A percentile compares a stretch with the other conserved stretches of the same genome.
phyloP scores from a whole-genome alignment of 2,113 vertebrate species.

The Gnathochromis pfefferi region DNA sequence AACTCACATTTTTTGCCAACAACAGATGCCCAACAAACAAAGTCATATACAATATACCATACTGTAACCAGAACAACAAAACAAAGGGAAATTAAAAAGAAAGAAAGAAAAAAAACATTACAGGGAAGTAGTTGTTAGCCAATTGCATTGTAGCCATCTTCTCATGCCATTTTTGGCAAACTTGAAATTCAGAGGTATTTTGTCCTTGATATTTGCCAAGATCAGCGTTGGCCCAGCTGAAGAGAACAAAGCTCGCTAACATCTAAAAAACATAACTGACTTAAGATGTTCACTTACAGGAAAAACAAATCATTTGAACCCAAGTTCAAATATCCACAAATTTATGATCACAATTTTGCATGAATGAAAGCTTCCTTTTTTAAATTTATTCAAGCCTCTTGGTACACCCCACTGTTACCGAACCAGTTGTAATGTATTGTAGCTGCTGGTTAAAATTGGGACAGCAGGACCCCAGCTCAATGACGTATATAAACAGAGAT shows the following conservation, averaged over 20 bases:
- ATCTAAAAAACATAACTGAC: background rate
- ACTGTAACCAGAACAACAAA: background rate
- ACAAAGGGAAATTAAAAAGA: background rate
- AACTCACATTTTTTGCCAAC: background rate
- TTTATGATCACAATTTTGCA: background rate
- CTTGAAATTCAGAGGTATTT: background rate
- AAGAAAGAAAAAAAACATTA: background rate
- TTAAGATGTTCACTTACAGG: background rate
- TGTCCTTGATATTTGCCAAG: background rate
- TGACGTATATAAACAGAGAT: slow-evolving; percentile 7
- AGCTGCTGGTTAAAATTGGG: background rate
- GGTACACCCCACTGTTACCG: background rate
- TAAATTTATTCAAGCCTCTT: background rate
- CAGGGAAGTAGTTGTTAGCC: background rate
- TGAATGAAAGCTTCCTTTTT: background rate
- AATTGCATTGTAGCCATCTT: background rate
- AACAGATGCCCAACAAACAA: background rate
- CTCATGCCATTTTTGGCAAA: background rate
- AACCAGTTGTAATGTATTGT: background rate
- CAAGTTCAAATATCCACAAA: background rate
- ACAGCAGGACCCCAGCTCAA: background rate
- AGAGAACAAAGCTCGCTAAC: slow-evolving; percentile 15
- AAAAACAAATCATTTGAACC: background rate
- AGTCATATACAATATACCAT: background rate
- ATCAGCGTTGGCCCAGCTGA: background rate